Evolutionary conservation across 2,888 invertebrate genomes (phyloP).

Genomic region (Andrena haemorrhoa): DNA sequence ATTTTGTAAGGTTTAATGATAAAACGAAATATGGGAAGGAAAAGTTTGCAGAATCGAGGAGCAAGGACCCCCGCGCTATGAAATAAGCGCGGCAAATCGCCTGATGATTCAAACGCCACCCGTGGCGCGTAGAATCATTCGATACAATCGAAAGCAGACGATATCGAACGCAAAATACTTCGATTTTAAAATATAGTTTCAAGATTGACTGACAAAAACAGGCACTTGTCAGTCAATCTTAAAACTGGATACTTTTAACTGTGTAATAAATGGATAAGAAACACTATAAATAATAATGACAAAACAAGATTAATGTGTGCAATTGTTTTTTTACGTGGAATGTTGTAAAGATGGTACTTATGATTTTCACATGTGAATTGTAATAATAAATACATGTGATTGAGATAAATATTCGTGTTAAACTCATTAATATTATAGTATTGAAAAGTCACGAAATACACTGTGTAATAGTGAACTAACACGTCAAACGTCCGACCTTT

Average conservation of each 20-base stretch:
- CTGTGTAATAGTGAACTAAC: too few relatives aligned
- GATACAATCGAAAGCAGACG: conserved; percentile 1
- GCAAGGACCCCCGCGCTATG: neutral
- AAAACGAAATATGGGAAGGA: neutral
- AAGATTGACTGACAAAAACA: neutral
- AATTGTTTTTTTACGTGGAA: conserved; percentile 5
- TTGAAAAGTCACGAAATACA: too few relatives aligned
- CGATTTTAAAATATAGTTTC: neutral
- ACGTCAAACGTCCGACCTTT: too few relatives aligned
- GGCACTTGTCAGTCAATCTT: neutral
- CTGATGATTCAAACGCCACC: conserved; percentile 15
- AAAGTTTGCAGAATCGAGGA: too few relatives aligned
- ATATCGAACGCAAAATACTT: neutral
- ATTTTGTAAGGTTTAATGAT: neutral
- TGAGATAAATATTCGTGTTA: neutral
- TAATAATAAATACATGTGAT: conserved; percentile 26
- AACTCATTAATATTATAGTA: neutral
- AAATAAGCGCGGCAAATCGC: conserved; percentile 1
- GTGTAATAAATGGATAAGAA: neutral
- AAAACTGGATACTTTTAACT: neutral
- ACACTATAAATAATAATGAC: conserved; percentile 8
- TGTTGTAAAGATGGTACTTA: conserved; percentile 2
- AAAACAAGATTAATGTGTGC: neutral
- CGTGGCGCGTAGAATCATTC: neutral
- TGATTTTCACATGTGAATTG: conserved; percentile 8